Evolutionary conservation across 2,888 invertebrate species (phyloP).

Genomic region (Sarcophaga caerulescens): DNA sequence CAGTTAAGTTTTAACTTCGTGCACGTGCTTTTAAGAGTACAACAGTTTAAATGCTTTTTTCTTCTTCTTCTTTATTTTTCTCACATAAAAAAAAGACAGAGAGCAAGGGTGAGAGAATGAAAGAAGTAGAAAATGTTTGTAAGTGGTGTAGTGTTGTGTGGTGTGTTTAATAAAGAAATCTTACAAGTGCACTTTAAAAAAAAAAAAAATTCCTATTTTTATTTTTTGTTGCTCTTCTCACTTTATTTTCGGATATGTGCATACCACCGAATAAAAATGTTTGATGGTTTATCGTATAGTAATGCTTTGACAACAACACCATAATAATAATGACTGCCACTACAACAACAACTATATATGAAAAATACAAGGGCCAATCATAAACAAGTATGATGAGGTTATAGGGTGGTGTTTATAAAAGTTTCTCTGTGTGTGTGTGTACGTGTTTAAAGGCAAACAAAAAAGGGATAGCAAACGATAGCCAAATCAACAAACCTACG

Average conservation of each 20-base stretch:
- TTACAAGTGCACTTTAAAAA: constrained; percentile 73
- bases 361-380: constrained; percentile 63
- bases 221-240: constrained; percentile 1
- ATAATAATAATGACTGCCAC: constrained; percentile 27
- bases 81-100: neutral
- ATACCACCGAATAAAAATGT: constrained; percentile 14
- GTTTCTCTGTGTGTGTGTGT: neutral
- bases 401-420: constrained; percentile 56
- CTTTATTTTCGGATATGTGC: neutral
- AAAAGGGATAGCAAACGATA: constrained; percentile 14
- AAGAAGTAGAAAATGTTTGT: neutral
- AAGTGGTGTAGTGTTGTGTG: neutral
- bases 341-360: constrained; percentile 28
- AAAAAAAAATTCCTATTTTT: constrained; percentile 54
- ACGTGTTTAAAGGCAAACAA: constrained; percentile 21
- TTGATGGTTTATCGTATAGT: constrained; percentile 45
- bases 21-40: neutral
- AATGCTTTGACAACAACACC: constrained; percentile 3
- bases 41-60: no score
- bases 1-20: neutral
- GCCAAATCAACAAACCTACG: neutral
- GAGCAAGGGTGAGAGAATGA: neutral
- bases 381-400: constrained; percentile 66
- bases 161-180: constrained; percentile 72
- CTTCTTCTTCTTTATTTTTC: neutral